A percentile compares a stretch with the other conserved stretches of the same genome.
Conservation (phyloP, 2,797 vertebrate genomes). For the Tapera naevia region DNA sequence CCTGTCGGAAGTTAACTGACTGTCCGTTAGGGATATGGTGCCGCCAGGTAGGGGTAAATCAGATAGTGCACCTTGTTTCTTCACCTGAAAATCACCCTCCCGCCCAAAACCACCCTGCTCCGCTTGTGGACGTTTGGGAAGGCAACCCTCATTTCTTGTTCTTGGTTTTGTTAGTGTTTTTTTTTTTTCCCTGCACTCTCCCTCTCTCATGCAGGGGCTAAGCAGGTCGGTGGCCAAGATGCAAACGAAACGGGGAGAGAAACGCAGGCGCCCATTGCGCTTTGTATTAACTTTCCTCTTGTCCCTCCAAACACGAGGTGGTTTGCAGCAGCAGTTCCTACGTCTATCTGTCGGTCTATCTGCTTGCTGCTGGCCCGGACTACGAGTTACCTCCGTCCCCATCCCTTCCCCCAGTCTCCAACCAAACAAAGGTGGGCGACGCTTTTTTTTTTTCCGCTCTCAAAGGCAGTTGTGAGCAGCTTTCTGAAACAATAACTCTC, state of each 20-base stretch:
- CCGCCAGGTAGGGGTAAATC: neutral
- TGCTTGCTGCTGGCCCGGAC: neutral
- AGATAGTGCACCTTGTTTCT: neutral
- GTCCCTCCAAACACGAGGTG: neutral
- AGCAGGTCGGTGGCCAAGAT: neutral
- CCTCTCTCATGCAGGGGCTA: too few species aligned
- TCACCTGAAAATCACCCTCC: neutral
- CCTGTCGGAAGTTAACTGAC: neutral
- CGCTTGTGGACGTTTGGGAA: neutral
- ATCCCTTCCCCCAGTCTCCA: neutral
- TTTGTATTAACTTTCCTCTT: neutral
- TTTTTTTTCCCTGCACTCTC: neutral
- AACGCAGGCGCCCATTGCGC: neutral
- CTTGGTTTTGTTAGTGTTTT: neutral
- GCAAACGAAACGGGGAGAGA: neutral
- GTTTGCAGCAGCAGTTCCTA: neutral
- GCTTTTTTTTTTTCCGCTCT: conserved; percentile 78
- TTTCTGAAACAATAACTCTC: conserved; percentile 88
- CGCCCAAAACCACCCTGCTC: neutral
- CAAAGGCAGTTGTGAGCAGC: conserved; percentile 81
- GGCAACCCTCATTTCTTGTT: neutral
- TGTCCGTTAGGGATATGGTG: neutral
- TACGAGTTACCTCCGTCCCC: neutral
- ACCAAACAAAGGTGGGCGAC: conserved; percentile 76
- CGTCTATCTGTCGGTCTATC: neutral